Percentiles rank a stretch among this genome's conserved stretches.
phyloP scores from a whole-genome alignment of 2,888 invertebrate species.

The Unio pictorum region DNA sequence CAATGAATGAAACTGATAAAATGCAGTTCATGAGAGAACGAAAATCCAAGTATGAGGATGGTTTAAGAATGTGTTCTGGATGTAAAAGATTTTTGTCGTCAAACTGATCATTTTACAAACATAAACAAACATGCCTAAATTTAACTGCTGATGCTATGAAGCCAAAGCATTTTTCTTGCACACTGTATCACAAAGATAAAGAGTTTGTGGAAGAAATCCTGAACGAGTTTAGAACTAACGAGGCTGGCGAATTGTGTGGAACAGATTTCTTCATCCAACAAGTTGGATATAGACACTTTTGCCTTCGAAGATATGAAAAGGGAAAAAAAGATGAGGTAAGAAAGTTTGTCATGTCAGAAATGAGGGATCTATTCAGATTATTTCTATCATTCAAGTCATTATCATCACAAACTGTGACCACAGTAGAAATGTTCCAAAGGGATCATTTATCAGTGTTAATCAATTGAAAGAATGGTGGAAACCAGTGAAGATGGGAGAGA shows the following conservation, averaged over 20 bases:
- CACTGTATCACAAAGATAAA: conserved; percentile 10
- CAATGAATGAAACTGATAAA: conserved; percentile 1
- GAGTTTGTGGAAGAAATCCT: conserved; percentile 17
- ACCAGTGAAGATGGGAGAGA: too few relatives aligned
- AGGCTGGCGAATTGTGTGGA: conserved; percentile 14
- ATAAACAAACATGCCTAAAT: conserved; percentile 7
- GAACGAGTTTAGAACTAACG: conserved; percentile 12
- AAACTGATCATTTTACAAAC: conserved; percentile 10
- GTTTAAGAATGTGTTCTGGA: conserved; percentile 13
- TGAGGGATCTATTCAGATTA: conserved; percentile 14
- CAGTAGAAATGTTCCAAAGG: conserved; percentile 14
- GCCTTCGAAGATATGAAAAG: conserved; percentile 8
- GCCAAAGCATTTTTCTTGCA: conserved; percentile 4
- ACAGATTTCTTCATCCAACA: conserved; percentile 4
- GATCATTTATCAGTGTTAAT: conserved; percentile 3
- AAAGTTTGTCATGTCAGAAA: conserved; percentile 19
- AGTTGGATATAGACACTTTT: conserved; percentile 15
- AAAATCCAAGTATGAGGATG: conserved; percentile 15
- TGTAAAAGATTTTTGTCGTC: conserved; percentile 16
- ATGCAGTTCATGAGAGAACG: conserved; percentile 14
- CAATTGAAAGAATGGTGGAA: too few relatives aligned
- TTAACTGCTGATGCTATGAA: not conserved
- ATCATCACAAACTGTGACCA: not conserved
- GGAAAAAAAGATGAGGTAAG: conserved; percentile 17
- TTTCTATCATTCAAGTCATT: conserved; percentile 7